These are phyloP conservation scores for Beaufortia kweichowensis DNA, from an alignment of 2,113 vertebrate species.

Conservation along the genomic window DNA sequence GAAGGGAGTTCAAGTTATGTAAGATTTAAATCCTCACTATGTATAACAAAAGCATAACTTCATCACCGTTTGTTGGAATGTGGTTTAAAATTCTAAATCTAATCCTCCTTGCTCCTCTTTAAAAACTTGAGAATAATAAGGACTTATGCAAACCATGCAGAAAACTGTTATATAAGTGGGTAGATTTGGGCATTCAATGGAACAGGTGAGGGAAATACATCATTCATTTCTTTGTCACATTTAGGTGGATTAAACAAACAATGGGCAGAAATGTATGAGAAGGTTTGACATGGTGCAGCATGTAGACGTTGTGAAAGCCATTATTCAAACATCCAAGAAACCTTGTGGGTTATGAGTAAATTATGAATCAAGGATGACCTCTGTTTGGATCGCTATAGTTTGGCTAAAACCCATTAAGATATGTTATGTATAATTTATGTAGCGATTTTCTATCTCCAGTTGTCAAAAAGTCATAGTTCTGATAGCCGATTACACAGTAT, in stretches of 20 bases:
- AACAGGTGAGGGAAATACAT: neutral
- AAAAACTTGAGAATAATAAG: neutral
- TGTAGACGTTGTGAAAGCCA: conserved; percentile 4
- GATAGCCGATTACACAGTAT: too few species aligned
- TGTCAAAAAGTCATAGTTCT: too few species aligned
- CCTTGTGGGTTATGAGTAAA: neutral
- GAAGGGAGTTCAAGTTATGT: too few species aligned
- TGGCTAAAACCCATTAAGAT: too few species aligned
- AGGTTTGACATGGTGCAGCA: neutral
- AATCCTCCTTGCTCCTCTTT: neutral
- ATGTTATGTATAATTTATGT: too few species aligned
- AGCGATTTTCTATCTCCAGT: too few species aligned
- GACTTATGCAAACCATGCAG: neutral
- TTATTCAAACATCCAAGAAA: conserved; percentile 7
- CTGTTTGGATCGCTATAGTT: too few species aligned
- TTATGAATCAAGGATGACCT: conserved; percentile 14
- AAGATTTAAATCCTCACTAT: too few species aligned
- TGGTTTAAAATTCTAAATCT: neutral
- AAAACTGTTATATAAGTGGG: neutral
- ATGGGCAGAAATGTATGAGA: neutral
- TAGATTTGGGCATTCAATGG: neutral
- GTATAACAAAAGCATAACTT: too few species aligned
- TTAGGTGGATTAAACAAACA: neutral
- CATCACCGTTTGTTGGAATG: neutral
- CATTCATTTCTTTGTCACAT: too few species aligned